Evolutionary conservation across 1,140 invertebrate species (phyloP), one percentile per base, ranked within the genome.

Genomic region (Bradysia coprophila): DNA sequence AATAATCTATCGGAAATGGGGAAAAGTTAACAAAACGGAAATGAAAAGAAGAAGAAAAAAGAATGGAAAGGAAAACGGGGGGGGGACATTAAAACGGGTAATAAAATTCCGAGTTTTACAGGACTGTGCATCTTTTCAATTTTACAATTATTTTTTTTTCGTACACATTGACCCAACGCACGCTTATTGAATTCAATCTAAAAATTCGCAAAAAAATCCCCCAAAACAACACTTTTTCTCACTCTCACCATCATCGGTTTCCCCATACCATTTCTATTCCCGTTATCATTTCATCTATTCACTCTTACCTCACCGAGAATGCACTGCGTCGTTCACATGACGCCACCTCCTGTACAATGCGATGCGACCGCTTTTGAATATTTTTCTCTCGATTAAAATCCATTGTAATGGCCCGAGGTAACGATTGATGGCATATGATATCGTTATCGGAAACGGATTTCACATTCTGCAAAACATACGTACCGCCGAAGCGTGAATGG

Each of bases 401-500:
- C 37, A 93, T 61, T 18, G 74, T 70, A 19, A 79, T 72, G 33
- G 84, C 68, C 49, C 81, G 77, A 46, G 75, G 71, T 24, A 88
- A 64, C 1, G 88, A 78, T 57, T 90, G 86, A 55, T 95, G 80
- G 55, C 78, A 82, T 47, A 98, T 86, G 37, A 96, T 59, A 51
- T 89, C 78, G 46, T 81, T 81, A 42, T 96, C 86, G 48, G 85
- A 88, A 49, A 94, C 81, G 10, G 89, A 89, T 61, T 95, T 94
- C 71, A 96, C 77, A 55, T 93, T 91, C 56, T 85, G 76, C 2
- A 97, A 75, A 2, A 84, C 76, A 63, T 78, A 97, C 10, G 89
- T 93, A 22, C 92, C 91, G 16, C 88, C 87, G 61, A 97, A 96
- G 48, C 82, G 71, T 0, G 89, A 93, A 66, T 93, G 87, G 44